Percentiles rank a stretch among this genome's conserved stretches.
These are phyloP conservation scores for Myripristis murdjan DNA, from an alignment of 2,797 vertebrate genomes.

Conservation along the genomic window DNA sequence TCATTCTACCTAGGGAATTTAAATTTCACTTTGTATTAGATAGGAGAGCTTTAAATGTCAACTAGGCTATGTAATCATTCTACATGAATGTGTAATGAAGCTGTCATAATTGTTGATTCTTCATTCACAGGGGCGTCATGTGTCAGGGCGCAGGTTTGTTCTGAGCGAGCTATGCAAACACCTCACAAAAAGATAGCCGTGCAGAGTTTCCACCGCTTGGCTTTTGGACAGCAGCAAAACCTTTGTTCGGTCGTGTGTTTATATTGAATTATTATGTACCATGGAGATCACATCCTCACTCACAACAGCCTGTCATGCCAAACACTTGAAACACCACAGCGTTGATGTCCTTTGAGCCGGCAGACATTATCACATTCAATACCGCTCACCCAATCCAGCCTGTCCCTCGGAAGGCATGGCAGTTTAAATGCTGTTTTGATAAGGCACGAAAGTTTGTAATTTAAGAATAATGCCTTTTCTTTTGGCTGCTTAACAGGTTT, in stretches of 20 bases:
- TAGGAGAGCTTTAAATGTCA: constrained; percentile 14
- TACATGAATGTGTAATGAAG: constrained; percentile 21
- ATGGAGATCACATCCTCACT: constrained; percentile 40
- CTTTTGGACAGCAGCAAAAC: constrained; percentile 3
- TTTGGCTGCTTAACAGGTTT: constrained; percentile 71
- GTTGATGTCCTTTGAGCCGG: constrained; percentile 36
- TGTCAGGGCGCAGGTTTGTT: constrained; percentile 21
- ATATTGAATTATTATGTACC: constrained; percentile 25
- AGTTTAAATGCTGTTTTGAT: constrained; percentile 41
- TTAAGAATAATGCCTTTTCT: constrained; percentile 44
- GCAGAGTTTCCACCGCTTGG: background rate
- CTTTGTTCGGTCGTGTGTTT: constrained; percentile 15
- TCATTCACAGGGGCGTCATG: constrained; percentile 13
- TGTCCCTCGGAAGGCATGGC: background rate
- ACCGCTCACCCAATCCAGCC: background rate
- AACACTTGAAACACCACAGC: constrained; percentile 21
- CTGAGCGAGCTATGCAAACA: constrained; percentile 1
- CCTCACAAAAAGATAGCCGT: background rate
- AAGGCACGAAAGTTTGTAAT: constrained; percentile 30
- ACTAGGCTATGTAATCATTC: constrained; percentile 8
- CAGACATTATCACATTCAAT: constrained; percentile 20
- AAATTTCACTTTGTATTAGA: constrained; percentile 3
- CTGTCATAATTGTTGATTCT: constrained; percentile 24
- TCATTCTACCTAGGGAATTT: constrained; percentile 8
- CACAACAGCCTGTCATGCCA: constrained; percentile 18